phyloP scores from a whole-genome alignment of 2,113 vertebrate species.

The Catharus minimus region DNA sequence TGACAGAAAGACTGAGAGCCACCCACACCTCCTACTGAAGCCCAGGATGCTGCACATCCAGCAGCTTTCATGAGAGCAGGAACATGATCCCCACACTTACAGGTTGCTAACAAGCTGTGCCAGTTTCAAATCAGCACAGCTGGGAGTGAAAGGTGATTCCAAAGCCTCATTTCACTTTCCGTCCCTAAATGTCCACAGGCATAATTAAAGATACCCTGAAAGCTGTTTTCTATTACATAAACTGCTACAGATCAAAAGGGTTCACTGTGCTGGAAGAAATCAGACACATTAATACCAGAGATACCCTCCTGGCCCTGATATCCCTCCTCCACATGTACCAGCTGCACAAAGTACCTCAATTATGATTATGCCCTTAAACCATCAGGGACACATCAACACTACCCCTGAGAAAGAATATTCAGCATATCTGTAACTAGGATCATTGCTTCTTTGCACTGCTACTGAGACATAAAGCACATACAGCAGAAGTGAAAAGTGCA shows the following conservation, averaged over 20 bases:
- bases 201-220: constrained; percentile 50
- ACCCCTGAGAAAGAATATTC: constrained; percentile 18
- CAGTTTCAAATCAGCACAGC: background rate
- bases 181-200: background rate
- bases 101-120: background rate
- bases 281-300: constrained; percentile 19
- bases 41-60: background rate
- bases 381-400: background rate
- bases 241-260: constrained; percentile 41
- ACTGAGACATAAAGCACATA: background rate
- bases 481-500: background rate
- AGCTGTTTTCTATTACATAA: constrained; percentile 25
- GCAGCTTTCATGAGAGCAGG: background rate
- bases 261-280: constrained; percentile 46
- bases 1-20: background rate
- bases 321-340: constrained; percentile 20
- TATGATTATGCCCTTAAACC: constrained; percentile 48
- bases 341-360: constrained; percentile 39
- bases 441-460: background rate
- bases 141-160: constrained; percentile 21
- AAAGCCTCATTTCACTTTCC: constrained; percentile 22
- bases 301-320: constrained; percentile 43
- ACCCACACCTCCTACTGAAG: background rate
- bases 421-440: background rate
- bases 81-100: background rate